Evolutionary conservation across 2,113 vertebrate species (phyloP), one percentile per base, ranked within the genome.

Genomic region (Tichodroma muraria): DNA sequence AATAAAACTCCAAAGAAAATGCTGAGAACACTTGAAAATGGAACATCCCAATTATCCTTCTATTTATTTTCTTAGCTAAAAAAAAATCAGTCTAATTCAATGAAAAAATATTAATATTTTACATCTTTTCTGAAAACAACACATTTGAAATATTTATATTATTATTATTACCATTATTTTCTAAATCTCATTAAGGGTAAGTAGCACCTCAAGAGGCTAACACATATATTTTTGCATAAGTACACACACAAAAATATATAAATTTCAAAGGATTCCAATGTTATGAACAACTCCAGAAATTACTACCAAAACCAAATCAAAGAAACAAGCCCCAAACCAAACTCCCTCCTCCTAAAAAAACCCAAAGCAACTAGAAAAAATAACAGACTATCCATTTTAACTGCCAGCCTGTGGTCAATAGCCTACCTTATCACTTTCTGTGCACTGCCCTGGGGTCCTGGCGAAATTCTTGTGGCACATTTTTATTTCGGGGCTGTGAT

Each of bases 281-380:
- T 53, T 87, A 45, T 8, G 4, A 65, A 68, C 18, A 70, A 45
- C 37, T 81, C 25, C 31, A 78, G 56, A 59, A 88, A 66, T 71
- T 22, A 24, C 6, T 60, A 56, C 10, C 11, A n/a, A 71, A 90
- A 63, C 4, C 64, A 75, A 88, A 56, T 21, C 4, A 59, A 83
- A 47, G 9, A 45, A 53, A 35, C 2, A n/a, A 47, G 12, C 4
- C 4, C 9, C 24, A 53, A n/a, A 47, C 1, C 10, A n/a, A 49
- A 49, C 6, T 24, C 8, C 9, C 5, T 9, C 5, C 4, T 7
- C 2, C 7, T 7, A 27, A 11, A 69, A 27, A 52, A 15, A 2
- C 5, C 18, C 21, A 2, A 49, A 33, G 9, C 6, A 52, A 18
- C 6, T 31, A 54, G 20, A 42, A 72, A n/a, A 77, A 56, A 17